phyloP scores from a whole-genome alignment of 2,113 vertebrate species.

The Eulemur macaco region DNA sequence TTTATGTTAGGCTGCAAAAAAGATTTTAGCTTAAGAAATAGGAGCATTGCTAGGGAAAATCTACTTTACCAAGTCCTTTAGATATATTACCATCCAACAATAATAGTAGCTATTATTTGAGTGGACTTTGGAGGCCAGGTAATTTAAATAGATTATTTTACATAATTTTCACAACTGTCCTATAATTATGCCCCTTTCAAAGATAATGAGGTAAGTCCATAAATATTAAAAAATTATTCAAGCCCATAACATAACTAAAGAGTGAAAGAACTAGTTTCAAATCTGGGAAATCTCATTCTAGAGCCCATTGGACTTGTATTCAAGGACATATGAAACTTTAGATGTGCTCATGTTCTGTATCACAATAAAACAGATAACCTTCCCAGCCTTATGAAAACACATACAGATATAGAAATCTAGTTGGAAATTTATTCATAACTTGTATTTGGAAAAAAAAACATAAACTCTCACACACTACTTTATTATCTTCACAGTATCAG shows the following conservation, averaged over 20 bases:
- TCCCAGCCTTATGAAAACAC: neutral
- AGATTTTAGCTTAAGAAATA: neutral
- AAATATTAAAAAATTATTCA: neutral
- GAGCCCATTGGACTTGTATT: neutral
- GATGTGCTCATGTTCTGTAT: neutral
- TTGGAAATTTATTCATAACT: constrained; percentile 13
- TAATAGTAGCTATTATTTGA: neutral
- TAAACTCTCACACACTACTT: neutral
- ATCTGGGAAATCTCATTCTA: neutral
- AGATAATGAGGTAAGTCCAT: neutral
- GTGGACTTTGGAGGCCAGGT: neutral
- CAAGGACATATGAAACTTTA: neutral
- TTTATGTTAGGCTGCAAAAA: neutral
- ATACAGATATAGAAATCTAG: neutral
- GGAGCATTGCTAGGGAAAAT: neutral
- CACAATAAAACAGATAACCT: neutral
- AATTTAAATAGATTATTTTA: neutral
- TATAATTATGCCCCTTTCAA: neutral
- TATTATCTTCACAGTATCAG: neutral
- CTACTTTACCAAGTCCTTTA: neutral
- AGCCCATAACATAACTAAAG: neutral
- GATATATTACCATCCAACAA: neutral
- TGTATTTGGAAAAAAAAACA: neutral
- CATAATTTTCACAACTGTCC: neutral
- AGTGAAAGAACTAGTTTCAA: neutral